phyloP scores from a whole-genome alignment of 2,113 vertebrate species.

The Ranitomeya variabilis region DNA sequence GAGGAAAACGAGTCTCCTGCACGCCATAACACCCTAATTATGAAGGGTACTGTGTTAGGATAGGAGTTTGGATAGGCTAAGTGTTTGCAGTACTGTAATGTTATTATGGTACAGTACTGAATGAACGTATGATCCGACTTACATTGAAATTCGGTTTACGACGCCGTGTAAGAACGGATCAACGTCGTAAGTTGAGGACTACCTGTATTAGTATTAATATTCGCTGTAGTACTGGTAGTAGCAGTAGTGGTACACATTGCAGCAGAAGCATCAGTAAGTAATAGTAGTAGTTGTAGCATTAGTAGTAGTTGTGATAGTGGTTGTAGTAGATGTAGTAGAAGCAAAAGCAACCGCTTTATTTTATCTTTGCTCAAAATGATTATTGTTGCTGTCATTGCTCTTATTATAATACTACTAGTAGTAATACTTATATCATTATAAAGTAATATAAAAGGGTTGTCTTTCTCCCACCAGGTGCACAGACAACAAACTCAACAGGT shows the following conservation, averaged over 20 bases:
- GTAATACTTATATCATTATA: neutral
- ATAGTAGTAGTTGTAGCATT: neutral
- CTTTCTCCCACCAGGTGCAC: slow-evolving; percentile 7
- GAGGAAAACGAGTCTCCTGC: no score
- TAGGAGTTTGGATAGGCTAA: no score
- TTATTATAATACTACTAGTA: neutral
- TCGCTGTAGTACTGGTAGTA: neutral
- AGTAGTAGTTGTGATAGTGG: neutral
- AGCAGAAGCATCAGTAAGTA: neutral
- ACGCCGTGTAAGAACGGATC: no score
- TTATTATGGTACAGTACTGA: no score
- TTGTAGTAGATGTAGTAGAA: neutral
- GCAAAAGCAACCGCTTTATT: neutral
- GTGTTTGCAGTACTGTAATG: no score
- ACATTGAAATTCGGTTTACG: no score
- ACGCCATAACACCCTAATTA: no score
- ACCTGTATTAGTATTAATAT: neutral
- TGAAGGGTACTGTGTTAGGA: no score
- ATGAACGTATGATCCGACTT: no score
- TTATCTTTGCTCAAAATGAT: neutral
- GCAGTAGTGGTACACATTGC: neutral
- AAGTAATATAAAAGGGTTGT: neutral
- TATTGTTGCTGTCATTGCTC: neutral
- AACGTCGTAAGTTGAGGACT: no score
- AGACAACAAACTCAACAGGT: slow-evolving; percentile 30